Evolutionary conservation across 92 coral and sea anemone species (phyloP).

Genomic region (Epizoanthus scotinus): DNA sequence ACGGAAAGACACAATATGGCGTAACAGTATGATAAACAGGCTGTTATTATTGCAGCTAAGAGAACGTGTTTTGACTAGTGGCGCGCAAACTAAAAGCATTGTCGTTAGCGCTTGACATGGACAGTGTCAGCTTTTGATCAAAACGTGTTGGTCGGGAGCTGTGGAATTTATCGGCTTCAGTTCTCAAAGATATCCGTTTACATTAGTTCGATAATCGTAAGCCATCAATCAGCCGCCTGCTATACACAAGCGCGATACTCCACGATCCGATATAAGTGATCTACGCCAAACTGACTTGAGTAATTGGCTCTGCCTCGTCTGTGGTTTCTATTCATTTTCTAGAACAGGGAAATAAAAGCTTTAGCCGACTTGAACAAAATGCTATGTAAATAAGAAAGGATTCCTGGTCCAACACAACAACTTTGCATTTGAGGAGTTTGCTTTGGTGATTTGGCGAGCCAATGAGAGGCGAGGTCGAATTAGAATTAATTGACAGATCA

Average conservation of each 20-base stretch:
- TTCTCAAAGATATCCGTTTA: constrained; percentile 39
- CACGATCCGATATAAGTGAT: constrained; percentile 34
- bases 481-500: constrained; percentile 88
- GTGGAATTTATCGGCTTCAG: constrained; percentile 32
- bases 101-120: constrained; percentile 2
- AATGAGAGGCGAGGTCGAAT: constrained; percentile 71
- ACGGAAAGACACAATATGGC: not conserved
- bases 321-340: constrained; percentile 49
- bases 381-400: constrained; percentile 68
- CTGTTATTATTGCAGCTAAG: constrained; percentile 6
- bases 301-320: constrained; percentile 25
- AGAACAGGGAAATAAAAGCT: constrained; percentile 56
- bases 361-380: constrained; percentile 59
- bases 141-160: constrained; percentile 21
- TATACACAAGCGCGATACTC: constrained; percentile 12
- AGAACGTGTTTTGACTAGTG: constrained; percentile 36
- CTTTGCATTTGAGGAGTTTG: constrained; percentile 69
- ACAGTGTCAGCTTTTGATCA: constrained; percentile 32
- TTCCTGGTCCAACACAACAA: constrained; percentile 66
- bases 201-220: not conserved
- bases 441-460: constrained; percentile 79
- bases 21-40: not conserved
- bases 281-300: constrained; percentile 32
- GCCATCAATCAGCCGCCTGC: constrained; percentile 23
- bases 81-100: constrained; percentile 10